These are phyloP conservation scores for Drosophila bocqueti DNA, from an alignment of 1,140 invertebrate genomes.

Conservation along the genomic window DNA sequence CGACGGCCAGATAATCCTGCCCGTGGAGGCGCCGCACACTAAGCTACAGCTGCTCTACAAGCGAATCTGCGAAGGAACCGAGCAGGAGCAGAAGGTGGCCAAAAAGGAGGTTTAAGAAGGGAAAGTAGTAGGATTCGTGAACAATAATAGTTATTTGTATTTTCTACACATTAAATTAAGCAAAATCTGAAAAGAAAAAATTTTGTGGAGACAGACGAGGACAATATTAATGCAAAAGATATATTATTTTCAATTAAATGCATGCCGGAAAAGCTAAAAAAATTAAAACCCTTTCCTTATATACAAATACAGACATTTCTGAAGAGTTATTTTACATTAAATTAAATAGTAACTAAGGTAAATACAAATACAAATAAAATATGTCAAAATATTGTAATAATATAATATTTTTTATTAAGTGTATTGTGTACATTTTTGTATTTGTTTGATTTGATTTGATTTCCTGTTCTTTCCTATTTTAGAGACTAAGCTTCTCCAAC, in stretches of 20 bases:
- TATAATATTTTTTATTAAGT: too few relatives aligned
- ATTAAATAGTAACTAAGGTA: too few relatives aligned
- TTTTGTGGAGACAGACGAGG: too few relatives aligned
- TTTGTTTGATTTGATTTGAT: too few relatives aligned
- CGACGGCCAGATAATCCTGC: conserved; percentile 86
- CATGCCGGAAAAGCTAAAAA: not conserved
- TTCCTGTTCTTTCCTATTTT: not conserved
- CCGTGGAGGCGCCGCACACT: conserved; percentile 87
- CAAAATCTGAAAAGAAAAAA: not conserved
- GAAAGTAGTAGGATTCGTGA: not conserved
- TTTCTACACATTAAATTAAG: conserved; percentile 21
- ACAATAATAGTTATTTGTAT: conserved; percentile 13
- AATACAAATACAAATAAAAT: too few relatives aligned
- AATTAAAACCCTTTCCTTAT: not conserved
- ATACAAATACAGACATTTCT: too few relatives aligned
- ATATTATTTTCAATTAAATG: not conserved
- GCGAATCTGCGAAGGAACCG: conserved; percentile 10
- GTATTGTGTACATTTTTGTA: too few relatives aligned
- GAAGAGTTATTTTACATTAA: too few relatives aligned
- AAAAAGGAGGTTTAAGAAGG: not conserved
- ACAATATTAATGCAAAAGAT: not conserved
- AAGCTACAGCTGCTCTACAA: conserved; percentile 88
- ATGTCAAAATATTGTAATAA: too few relatives aligned
- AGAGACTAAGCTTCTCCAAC: not conserved
- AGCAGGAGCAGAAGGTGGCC: not conserved